Base-by-base conservation (phyloP, 1,140 invertebrate species). In the Agrilus planipennis region DNA sequence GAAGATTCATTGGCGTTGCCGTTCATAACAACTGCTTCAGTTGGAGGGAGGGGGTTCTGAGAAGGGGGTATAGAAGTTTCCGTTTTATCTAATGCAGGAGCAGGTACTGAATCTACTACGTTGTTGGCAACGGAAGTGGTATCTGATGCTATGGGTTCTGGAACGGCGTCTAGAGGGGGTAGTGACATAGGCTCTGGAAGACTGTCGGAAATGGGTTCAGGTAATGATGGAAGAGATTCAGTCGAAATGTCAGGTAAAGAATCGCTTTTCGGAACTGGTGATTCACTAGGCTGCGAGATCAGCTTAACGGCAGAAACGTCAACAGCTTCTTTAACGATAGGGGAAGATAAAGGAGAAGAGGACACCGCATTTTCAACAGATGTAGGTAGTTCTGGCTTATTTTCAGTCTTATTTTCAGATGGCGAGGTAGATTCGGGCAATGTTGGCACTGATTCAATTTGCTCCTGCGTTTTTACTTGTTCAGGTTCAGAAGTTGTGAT, bases 221-320 rank as follows among this genome's bases (percentile, higher is more conserved):
- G 60, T 15, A 62, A 51, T 15, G 58, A 61, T 9, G 60, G 60
- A 14, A 62, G 42, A 15, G 60, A 62, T 45, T 62, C 60, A 12
- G 60, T 62, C 12, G 60, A 62, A 20, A 61, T 48, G 35, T 62
- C 60, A 3, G 57, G 58, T 21, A 60, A 45, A 11, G 59, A 60
- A 55, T 58, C 56, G 16, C 53, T 50, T 25, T 50, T 50, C 11
- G 25, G 30, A 6, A 32, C 7, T 6, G 28, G 28, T 12, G 11
- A 29, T 12, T 11, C 28, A 4, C 11, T n/a, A 29, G 28, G 28
- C 15, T 29, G 3, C 4, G 28, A 15, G 23, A 25, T 25, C 6
- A 25, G 23, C 23, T 25, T 25, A 25, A n/a, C 23, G 23, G 23
- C 23, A 25, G 23, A n/a, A 6, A 7, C 23, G n/a, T 7, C 23